These are phyloP conservation scores for Alectoris magna DNA, from an alignment of 2,797 vertebrate species.

Conservation along the genomic window DNA sequence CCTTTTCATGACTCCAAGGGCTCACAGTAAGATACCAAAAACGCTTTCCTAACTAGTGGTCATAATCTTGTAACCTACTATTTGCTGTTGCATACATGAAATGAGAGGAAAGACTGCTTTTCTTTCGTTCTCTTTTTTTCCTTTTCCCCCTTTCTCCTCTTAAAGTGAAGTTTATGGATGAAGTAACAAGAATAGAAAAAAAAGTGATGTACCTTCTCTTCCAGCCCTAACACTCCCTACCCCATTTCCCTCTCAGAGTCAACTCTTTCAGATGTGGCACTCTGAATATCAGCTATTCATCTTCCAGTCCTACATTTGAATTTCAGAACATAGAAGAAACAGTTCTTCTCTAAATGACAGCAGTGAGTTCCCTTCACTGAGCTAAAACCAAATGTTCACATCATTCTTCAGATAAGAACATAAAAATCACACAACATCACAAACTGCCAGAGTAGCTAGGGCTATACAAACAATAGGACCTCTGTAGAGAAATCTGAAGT, in stretches of 20 bases:
- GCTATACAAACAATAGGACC: neutral
- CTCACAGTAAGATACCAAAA: neutral
- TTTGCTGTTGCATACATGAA: neutral
- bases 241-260: neutral
- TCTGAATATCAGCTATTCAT: neutral
- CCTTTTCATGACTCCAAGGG: neutral
- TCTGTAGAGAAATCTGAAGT: neutral
- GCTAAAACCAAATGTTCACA: neutral
- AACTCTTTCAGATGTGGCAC: neutral
- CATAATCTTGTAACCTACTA: neutral
- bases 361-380: neutral
- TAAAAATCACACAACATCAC: accelerated
- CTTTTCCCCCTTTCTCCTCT: neutral
- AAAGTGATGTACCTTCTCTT: neutral
- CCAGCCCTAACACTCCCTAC: neutral
- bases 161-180: neutral
- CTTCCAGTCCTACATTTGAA: neutral
- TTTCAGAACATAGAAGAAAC: neutral
- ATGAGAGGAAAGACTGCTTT: neutral
- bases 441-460: neutral
- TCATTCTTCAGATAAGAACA: neutral
- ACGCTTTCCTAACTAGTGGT: neutral
- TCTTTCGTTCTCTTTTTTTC: neutral
- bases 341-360: neutral
- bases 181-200: neutral